These are phyloP conservation scores for Aphidoletes aphidimyza DNA, from an alignment of 2,888 invertebrate species.

Conservation along the genomic window DNA sequence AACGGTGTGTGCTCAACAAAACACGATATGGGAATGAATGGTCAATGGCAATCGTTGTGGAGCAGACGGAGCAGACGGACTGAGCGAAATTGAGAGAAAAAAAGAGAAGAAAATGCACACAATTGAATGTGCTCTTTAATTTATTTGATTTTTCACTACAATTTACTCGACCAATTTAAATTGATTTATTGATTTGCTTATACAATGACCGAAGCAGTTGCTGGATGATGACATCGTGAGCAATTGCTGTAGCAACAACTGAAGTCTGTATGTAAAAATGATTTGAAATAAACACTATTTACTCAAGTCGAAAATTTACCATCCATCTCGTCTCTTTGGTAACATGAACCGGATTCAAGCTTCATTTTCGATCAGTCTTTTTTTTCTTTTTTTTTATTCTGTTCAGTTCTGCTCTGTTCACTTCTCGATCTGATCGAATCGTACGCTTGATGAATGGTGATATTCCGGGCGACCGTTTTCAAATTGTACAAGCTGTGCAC, in stretches of 20 bases:
- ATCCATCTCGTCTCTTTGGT: neutral
- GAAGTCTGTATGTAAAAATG: neutral
- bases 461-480: constrained; percentile 14
- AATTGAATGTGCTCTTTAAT: constrained; percentile 32
- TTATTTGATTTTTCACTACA: constrained; percentile 47
- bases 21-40: neutral
- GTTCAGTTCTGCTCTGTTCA: neutral
- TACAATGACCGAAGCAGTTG: neutral
- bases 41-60: neutral
- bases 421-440: neutral
- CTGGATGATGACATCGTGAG: constrained; percentile 21
- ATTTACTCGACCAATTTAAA: constrained; percentile 53
- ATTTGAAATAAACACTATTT: neutral
- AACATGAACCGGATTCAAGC: constrained; percentile 11
- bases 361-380: neutral
- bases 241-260: neutral
- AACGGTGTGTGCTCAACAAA: neutral
- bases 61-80: neutral
- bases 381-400: neutral
- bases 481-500: constrained; percentile 39
- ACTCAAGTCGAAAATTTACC: neutral
- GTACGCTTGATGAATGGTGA: constrained; percentile 45
- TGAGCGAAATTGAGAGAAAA: no score
- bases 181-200: constrained; percentile 50
- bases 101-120: no score